Base-by-base conservation (phyloP, 1,140 invertebrate species). In the Ephestia elutella region DNA sequence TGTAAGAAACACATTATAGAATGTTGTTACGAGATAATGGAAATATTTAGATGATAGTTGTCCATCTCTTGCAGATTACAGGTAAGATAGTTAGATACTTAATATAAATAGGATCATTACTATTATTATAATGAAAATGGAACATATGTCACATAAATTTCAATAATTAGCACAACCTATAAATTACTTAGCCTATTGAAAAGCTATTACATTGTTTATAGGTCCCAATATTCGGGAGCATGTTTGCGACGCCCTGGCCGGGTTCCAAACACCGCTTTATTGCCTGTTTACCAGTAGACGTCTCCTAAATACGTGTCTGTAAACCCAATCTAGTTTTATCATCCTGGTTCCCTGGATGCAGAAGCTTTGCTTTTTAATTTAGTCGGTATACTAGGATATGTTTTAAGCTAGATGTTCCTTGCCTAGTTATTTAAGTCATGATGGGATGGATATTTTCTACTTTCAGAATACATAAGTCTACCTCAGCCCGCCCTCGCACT, bases 251-350 rank as follows among this genome's bases (percentile, higher is more conserved):
- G 38, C 38, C 5, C 65, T 83, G 80, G 80, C 79, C 66, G 57
- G 51, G 63, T 70, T 82, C 82, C 78, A 86, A 82, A 73, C 68
- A 66, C 64, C 61, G 62, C 63, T 75, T 83, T 77, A 82, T 78
- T 68, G 67, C 73, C 68, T 74, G 73, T 79, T 81, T 75, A 67
- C 72, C 18, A 66, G 56, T 62, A 65, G 62, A 38, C 68, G 70
- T 70, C 71, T 59, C 66, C 70, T 62, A 71, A 75, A 76, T 80
- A 69, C 73, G 66, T 65, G 53, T 59, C 60, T 54, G 25, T 54
- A 18, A 63, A 55, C 51, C 56, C 60, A 21, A 62, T 35, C 35
- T 44, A 44, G 38, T 44, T 44, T 60, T 65, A 57, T 53, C 38
- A 8, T 44, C 2, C 38, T 10, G n/a, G 38, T 44, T 25, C 2